These are phyloP conservation scores for Gymnothorax reevesii DNA, from an alignment of 2,797 vertebrate species.

Conservation along the genomic window DNA sequence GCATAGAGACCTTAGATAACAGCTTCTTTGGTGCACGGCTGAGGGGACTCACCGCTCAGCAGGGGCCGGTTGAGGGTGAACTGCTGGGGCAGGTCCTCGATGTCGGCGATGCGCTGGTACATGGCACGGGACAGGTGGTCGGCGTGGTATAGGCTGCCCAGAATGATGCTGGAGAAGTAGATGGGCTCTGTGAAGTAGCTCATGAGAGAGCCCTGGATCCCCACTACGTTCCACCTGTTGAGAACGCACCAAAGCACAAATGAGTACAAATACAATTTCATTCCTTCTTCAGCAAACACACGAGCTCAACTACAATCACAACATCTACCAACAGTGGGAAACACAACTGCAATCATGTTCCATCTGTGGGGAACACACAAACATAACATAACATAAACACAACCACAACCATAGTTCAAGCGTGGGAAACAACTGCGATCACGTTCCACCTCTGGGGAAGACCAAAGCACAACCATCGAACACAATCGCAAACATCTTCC, in stretches of 20 bases:
- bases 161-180: slow-evolving; percentile 97
- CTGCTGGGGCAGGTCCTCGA: slow-evolving; percentile 87
- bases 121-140: slow-evolving; percentile 95
- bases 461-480: background rate
- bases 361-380: too few relatives aligned
- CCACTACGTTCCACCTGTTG: slow-evolving; percentile 92
- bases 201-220: slow-evolving; percentile 93
- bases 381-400: background rate
- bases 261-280: background rate
- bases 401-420: too few relatives aligned
- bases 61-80: slow-evolving; percentile 93
- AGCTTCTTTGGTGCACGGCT: background rate
- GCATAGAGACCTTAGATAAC: too few relatives aligned
- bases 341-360: too few relatives aligned
- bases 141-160: slow-evolving; percentile 94
- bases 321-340: too few relatives aligned
- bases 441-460: slow-evolving; percentile 85
- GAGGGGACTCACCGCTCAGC: slow-evolving; percentile 81
- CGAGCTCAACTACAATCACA: background rate
- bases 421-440: slow-evolving; percentile 50
- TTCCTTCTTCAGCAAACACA: too few relatives aligned
- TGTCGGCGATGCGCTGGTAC: slow-evolving; percentile 93
- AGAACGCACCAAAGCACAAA: background rate
- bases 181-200: slow-evolving; percentile 92
- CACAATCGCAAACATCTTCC: background rate